phyloP scores from a whole-genome alignment of 2,113 vertebrate genomes.

The Istiophorus platypterus region DNA sequence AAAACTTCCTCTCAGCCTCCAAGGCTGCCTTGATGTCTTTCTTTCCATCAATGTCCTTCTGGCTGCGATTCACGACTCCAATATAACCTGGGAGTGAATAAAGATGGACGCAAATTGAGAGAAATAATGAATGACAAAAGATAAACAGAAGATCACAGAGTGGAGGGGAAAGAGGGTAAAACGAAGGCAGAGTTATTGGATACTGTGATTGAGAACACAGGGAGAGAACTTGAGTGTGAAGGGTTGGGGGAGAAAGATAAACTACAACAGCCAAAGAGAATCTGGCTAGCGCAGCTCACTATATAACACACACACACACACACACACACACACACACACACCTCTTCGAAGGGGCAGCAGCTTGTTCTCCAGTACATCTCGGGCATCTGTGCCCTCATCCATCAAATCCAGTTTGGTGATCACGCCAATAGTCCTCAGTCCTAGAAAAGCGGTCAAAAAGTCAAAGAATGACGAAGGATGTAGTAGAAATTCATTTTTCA shows the following conservation, averaged over 20 bases:
- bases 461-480: background rate
- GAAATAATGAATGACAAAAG: background rate
- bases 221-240: background rate
- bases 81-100: constrained; percentile 84
- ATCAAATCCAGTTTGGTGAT: constrained; percentile 97
- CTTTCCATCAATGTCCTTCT: constrained; percentile 92
- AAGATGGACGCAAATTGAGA: background rate
- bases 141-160: background rate
- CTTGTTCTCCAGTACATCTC: constrained; percentile 94
- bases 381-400: constrained; percentile 95
- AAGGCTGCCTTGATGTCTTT: constrained; percentile 90
- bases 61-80: constrained; percentile 91
- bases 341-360: constrained; percentile 93
- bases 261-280: background rate
- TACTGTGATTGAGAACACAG: constrained; percentile 1
- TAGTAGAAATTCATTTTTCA: background rate
- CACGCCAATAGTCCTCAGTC: constrained; percentile 93
- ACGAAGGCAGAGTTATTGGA: background rate
- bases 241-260: background rate
- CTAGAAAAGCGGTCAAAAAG: constrained; percentile 68
- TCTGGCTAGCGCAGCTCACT: background rate
- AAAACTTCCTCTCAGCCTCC: constrained; percentile 90
- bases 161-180: background rate
- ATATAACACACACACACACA: constrained; percentile 7
- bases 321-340: no score